These are phyloP conservation scores for Nezara viridula DNA, from an alignment of 2,888 invertebrate genomes.

Conservation along the genomic window DNA sequence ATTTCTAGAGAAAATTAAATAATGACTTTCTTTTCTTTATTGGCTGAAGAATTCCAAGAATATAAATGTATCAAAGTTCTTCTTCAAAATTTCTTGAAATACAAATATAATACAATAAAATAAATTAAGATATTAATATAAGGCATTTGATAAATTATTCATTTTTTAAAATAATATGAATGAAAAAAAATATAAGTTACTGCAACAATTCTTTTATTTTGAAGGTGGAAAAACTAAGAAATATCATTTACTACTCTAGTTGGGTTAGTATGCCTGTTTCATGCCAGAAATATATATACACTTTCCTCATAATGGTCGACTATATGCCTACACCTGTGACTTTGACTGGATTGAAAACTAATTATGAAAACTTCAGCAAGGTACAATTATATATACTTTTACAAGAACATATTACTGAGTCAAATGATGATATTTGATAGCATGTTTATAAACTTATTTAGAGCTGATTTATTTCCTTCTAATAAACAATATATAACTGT, in stretches of 20 bases:
- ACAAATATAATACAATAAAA: not conserved
- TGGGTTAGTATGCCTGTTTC: constrained; percentile 44
- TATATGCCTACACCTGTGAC: not conserved
- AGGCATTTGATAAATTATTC: too few relatives aligned
- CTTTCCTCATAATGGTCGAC: constrained; percentile 26
- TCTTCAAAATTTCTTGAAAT: not conserved
- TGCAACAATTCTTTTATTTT: not conserved
- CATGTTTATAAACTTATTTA: not conserved
- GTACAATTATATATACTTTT: not conserved
- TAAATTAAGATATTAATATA: not conserved
- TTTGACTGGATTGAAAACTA: constrained; percentile 38
- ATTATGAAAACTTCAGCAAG: constrained; percentile 44
- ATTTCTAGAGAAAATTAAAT: not conserved
- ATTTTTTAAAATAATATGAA: not conserved
- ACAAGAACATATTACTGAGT: not conserved
- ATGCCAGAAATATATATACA: constrained; percentile 31
- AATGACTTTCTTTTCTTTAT: not conserved
- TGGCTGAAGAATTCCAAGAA: not conserved
- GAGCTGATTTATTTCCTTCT: not conserved
- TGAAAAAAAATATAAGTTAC: not conserved
- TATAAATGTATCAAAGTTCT: not conserved
- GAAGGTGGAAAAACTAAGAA: constrained; percentile 28
- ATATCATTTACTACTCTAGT: constrained; percentile 1
- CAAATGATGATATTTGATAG: not conserved
- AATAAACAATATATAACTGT: not conserved